Percentiles rank a stretch among this genome's conserved stretches.
phyloP scores from a whole-genome alignment of 2,113 vertebrate species.

The Meles meles region DNA sequence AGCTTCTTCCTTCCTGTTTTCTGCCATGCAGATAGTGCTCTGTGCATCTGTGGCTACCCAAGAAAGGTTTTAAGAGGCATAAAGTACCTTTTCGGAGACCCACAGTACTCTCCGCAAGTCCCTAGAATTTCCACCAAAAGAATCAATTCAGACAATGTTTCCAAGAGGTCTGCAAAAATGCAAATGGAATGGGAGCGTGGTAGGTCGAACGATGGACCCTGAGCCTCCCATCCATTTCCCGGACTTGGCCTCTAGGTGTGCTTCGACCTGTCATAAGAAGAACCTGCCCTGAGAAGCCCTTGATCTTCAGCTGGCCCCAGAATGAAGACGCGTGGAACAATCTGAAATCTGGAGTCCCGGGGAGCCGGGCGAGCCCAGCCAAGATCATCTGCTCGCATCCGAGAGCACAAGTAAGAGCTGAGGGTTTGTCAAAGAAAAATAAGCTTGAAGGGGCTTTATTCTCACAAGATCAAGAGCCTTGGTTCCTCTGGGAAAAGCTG shows the following conservation, averaged over 20 bases:
- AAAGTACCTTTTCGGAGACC: not conserved
- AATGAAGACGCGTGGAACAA: not conserved
- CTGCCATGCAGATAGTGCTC: not conserved
- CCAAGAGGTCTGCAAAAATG: not conserved
- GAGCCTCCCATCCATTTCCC: not conserved
- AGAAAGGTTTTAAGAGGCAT: not conserved
- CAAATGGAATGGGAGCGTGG: not conserved
- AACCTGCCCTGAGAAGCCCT: not conserved
- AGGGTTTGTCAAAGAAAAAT: not conserved
- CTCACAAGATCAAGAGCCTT: not conserved
- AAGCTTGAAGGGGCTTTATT: not conserved
- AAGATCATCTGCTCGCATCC: not conserved
- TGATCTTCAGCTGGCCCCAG: not conserved
- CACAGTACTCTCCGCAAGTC: not conserved
- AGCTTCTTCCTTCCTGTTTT: not conserved
- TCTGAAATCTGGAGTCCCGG: not conserved
- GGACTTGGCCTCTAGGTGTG: not conserved
- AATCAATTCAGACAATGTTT: not conserved
- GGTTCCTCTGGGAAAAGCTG: not conserved
- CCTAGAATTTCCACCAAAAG: not conserved
- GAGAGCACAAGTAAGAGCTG: not conserved
- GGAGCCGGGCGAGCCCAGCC: not conserved
- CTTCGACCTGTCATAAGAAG: too few species aligned
- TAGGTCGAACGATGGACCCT: too few species aligned
- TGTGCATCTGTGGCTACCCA: not conserved